A percentile compares a stretch with the other conserved stretches of the same genome.
phyloP scores from a whole-genome alignment of 35 echinoderm and acorn worm genomes.

The Heliocidaris erythrogramma region DNA sequence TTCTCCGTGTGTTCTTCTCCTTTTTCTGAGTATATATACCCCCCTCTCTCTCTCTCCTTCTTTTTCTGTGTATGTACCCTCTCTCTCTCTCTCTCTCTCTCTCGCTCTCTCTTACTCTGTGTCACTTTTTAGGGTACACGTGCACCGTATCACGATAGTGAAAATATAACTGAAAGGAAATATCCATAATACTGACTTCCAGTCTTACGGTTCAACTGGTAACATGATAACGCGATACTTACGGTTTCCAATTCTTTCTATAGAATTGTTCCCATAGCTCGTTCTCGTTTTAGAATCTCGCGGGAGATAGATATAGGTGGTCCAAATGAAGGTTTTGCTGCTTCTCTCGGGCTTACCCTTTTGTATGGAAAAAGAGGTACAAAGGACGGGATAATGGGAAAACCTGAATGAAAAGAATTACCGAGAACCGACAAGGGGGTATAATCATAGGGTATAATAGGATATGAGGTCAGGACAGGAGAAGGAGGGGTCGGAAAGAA shows the following conservation, averaged over 20 bases:
- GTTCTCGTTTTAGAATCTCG: not conserved
- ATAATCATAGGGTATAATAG: too few species aligned
- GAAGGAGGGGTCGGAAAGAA: too few species aligned
- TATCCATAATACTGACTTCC: not conserved
- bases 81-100: too few species aligned
- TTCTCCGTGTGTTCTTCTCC: too few species aligned
- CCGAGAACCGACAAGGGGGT: not conserved
- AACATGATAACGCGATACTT: slow-evolving; percentile 10
- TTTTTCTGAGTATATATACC: too few species aligned
- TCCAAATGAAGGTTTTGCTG: not conserved
- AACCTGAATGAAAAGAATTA: not conserved
- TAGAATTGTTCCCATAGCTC: not conserved
- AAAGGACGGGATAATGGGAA: not conserved
- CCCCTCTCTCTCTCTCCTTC: too few species aligned
- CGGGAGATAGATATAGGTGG: not conserved
- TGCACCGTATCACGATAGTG: not conserved
- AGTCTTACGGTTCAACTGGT: not conserved
- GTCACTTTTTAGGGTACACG: not conserved
- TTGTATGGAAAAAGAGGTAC: not conserved
- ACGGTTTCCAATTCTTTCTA: not conserved
- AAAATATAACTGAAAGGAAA: not conserved
- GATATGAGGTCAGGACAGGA: not conserved
- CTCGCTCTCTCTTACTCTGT: too few species aligned
- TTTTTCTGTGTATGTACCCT: too few species aligned
- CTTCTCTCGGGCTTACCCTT: not conserved